phyloP scores from a whole-genome alignment of 2,113 vertebrate species.

The Stigmatopora nigra region DNA sequence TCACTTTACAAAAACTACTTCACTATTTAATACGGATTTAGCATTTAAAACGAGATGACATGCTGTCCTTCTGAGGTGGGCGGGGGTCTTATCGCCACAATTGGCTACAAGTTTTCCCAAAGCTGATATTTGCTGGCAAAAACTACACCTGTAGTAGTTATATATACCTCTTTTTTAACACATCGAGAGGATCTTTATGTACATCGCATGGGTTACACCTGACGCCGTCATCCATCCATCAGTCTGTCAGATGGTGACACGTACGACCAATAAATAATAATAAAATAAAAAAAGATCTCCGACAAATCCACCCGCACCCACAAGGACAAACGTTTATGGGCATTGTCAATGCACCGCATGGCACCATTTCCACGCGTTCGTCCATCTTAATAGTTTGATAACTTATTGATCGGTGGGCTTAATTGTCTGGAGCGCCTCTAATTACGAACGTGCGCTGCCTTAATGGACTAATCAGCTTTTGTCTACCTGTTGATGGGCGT shows the following conservation, averaged over 20 bases:
- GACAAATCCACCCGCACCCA: background rate
- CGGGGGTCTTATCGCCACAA: background rate
- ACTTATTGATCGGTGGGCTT: slow-evolving; percentile 42
- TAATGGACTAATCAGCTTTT: slow-evolving; percentile 43
- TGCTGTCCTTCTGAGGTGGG: background rate
- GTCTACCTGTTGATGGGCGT: slow-evolving; percentile 59
- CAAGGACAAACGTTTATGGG: background rate
- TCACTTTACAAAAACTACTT: background rate
- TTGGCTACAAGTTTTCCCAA: background rate
- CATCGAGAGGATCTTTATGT: slow-evolving; percentile 22
- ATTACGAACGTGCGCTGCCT: slow-evolving; percentile 39
- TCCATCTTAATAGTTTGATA: slow-evolving; percentile 37
- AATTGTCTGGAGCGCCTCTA: slow-evolving; percentile 40
- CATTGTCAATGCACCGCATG: background rate
- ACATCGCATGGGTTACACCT: slow-evolving; percentile 51
- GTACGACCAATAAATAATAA: background rate
- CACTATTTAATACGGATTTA: background rate
- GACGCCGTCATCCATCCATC: slow-evolving; percentile 50
- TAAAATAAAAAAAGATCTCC: background rate
- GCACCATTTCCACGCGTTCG: slow-evolving; percentile 1
- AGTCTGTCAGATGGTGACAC: background rate
- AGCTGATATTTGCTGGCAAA: background rate
- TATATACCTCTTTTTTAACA: background rate
- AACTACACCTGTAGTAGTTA: background rate
- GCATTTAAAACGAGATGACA: background rate